phyloP scores from a whole-genome alignment of 2,888 invertebrate genomes.

The Apoderus coryli region DNA sequence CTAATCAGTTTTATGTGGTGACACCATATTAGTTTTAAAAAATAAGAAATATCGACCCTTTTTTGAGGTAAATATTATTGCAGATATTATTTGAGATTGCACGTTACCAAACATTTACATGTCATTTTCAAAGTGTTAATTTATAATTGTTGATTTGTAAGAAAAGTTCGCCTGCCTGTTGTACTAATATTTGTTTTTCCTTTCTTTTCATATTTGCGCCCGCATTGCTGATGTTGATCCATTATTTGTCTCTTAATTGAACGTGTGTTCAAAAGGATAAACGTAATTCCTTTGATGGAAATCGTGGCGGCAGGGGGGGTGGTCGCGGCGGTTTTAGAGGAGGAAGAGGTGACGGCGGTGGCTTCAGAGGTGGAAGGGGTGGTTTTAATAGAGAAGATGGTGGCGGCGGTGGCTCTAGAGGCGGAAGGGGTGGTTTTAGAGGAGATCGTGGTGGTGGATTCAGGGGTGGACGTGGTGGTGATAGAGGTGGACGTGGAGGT shows the following conservation, averaged over 20 bases:
- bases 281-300: conserved; percentile 23
- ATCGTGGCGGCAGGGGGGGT: conserved; percentile 16
- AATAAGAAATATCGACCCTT: too few species aligned
- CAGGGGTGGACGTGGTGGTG: conserved; percentile 25
- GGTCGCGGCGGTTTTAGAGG: conserved; percentile 18
- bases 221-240: too few species aligned
- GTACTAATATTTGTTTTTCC: conserved; percentile 27
- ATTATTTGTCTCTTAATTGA: too few species aligned
- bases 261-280: too few species aligned
- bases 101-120: conserved; percentile 28
- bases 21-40: too few species aligned
- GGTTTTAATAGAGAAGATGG: conserved; percentile 4
- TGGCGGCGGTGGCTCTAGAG: conserved; percentile 9
- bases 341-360: conserved; percentile 20
- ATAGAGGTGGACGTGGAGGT: conserved; percentile 20
- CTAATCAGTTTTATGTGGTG: too few species aligned
- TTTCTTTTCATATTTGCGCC: conserved; percentile 24
- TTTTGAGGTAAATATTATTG: too few species aligned
- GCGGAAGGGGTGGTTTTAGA: conserved; percentile 6
- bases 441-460: conserved; percentile 19
- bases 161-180: conserved; percentile 26
- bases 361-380: conserved; percentile 16
- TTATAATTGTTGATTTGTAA: conserved; percentile 3
- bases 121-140: too few species aligned
- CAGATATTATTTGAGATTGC: conserved; percentile 22